phyloP scores from a whole-genome alignment of 2,888 invertebrate species.

The Agrochola lota region DNA sequence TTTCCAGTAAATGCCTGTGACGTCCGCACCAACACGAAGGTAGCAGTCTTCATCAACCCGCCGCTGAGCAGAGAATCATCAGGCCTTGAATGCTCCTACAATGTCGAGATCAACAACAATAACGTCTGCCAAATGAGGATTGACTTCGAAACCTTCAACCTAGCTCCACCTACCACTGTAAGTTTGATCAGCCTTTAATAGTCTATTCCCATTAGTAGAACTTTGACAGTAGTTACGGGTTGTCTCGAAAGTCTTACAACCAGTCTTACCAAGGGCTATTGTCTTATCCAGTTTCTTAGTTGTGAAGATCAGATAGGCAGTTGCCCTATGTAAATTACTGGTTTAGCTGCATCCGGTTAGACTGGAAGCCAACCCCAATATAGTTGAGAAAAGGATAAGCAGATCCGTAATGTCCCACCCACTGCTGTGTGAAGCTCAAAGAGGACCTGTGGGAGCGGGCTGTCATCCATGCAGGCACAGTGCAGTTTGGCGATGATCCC shows the following conservation, averaged over 20 bases:
- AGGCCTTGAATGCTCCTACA: conserved; percentile 89
- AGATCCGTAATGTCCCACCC: no score
- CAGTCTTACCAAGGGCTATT: background rate
- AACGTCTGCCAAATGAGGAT: conserved; percentile 91
- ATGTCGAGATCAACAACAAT: conserved; percentile 90
- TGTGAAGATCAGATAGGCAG: no score
- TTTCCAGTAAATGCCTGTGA: conserved; percentile 87
- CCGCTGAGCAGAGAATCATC: conserved; percentile 83
- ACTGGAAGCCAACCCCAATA: no score
- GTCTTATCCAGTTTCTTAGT: no score
- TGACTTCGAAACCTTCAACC: conserved; percentile 90
- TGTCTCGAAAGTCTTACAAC: background rate
- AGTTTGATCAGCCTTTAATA: conserved; percentile 53
- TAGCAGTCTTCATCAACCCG: conserved; percentile 87
- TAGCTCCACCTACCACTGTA: conserved; percentile 87
- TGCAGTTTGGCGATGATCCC: no score
- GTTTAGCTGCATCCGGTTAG: no score
- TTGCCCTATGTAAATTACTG: no score
- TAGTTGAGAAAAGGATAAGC: no score
- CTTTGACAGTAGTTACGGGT: background rate
- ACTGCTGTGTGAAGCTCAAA: no score
- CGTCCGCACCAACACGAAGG: conserved; percentile 83
- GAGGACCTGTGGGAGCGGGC: no score
- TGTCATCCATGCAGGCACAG: no score
- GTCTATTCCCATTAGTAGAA: background rate